Evolutionary conservation across 1,140 invertebrate species (phyloP), one percentile per base, ranked within the genome.

Genomic region (Trachymyrmex cornetzi): DNA sequence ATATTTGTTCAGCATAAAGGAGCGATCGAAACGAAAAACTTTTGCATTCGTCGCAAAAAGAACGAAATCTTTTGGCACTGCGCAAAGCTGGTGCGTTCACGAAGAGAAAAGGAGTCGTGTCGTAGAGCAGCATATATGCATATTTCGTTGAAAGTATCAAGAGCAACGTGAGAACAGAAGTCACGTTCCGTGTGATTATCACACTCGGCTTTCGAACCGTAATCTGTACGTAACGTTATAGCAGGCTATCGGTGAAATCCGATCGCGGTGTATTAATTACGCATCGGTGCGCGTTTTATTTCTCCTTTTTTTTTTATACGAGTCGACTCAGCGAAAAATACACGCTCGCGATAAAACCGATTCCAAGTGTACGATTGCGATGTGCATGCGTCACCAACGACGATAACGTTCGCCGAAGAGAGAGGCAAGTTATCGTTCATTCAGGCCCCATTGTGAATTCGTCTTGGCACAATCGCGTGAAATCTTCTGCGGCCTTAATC

Each of bases 211-310:
- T 82, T 61, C 77, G 85, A 86, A 30, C 38, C 14, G n/a, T 59
- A 48, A 69, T 50, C 44, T 22, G 57, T 53, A 44, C 50, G 85
- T 86, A 85, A 85, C 88, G 81, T 84, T 75, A 86, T 38, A 27
- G 27, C n/a, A 16, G 61, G 22, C 57, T 74, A 85, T 86, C 80
- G 80, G 30, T 38, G 86, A 86, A 88, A 90, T 88, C 57, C 63
- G 66, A 90, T 88, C 85, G 63, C n/a, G 24, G 27, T 38, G 14
- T 90, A 90, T 90, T 88, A 90, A 90, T 90, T 90, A 90, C 89
- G 22, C 48, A 34, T 27, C 59, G 64, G 53, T n/a, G 71, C 19
- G 44, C 5, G 34, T 69, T 57, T 84, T 64, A 6, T 67, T 85
- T 67, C 85, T 27, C 12, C 16, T 50, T 6, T 53, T 87, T 77